Evolutionary conservation across 2,888 invertebrate genomes (phyloP), one percentile per base, ranked within the genome.

Genomic region (Sarcophaga subvicina): DNA sequence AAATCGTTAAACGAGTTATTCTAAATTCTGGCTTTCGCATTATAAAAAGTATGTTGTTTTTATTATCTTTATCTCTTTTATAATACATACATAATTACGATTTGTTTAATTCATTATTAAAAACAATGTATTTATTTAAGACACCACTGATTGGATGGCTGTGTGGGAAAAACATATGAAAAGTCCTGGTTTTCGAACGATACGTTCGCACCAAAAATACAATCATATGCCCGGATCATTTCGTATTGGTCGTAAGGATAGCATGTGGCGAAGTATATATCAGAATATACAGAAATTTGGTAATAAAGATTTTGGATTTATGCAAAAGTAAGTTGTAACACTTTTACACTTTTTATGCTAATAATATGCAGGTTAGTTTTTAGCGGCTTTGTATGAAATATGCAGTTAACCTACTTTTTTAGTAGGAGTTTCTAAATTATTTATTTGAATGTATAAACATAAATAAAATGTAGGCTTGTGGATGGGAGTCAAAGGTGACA

Each of bases 121-220:
- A 37, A 37, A 37, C 6, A 37, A 2, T 54, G 2, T 49, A 11
- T 66, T 79, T 80, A 5, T 75, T 59, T 22, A 63, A 97, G 97
- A 97, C 93, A 96, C 97, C 8, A 96, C 96, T 76, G 97, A 97
- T 90, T 99, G 99, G 99, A 94, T 97, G 90, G 99, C 99, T 12
- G 98, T 98, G 87, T 99, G 99, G 99, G 99, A 99, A 80, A 98
- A 98, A 92, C 99, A 99, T 92, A 98, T 99, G 97, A 98, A 98
- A 92, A 97, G 98, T 11, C 95, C 96, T 4, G 96, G 97, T 93
- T 99, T 98, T 93, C 96, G 96, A 90, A 96, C 96, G 0, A 94
- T 97, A 88, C 96, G 97, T 90, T 97, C 98, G 84, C 97, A 96
- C 76, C 99, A 99, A 93, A 99, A 99, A 94, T 96, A 99, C 91